phyloP scores from a whole-genome alignment of 1,140 invertebrate species.

The Stenopsyche tienmushanensis region DNA sequence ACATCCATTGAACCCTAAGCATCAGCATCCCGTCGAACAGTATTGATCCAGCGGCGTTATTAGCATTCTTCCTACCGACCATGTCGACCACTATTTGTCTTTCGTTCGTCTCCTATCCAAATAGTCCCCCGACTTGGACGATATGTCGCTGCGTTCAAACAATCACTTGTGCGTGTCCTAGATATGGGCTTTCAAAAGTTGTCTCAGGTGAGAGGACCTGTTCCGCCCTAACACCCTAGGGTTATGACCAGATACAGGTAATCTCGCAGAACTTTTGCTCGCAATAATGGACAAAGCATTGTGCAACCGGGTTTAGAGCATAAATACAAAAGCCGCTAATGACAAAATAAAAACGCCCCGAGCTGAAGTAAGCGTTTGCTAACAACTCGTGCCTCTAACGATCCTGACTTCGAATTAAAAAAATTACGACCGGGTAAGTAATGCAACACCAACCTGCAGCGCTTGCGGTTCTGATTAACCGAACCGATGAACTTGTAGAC shows the following conservation, averaged over 20 bases:
- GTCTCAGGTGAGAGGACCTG: conserved; percentile 14
- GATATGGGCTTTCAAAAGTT: background rate
- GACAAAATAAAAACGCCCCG: conserved; percentile 33
- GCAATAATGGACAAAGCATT: background rate
- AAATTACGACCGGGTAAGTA: background rate
- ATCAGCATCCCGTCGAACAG: no score
- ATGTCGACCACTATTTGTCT: no score
- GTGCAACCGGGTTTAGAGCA: background rate
- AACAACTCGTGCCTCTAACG: conserved; percentile 20
- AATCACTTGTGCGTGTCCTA: background rate
- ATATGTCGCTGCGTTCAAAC: no score
- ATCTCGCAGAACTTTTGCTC: background rate
- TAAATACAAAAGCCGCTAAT: conserved; percentile 32
- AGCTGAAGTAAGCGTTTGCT: conserved; percentile 18
- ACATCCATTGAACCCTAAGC: no score
- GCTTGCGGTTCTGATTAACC: conserved; percentile 4
- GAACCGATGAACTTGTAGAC: conserved; percentile 12
- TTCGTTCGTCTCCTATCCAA: no score
- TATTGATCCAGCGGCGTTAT: background rate
- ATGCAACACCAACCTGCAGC: background rate
- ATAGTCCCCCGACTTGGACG: no score
- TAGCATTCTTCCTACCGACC: no score
- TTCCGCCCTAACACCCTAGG: conserved; percentile 28
- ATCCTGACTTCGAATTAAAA: conserved; percentile 8
- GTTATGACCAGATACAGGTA: conserved; percentile 12